Conservation (phyloP, 2,888 invertebrate species). For the Zaprionus obscuricornis region DNA sequence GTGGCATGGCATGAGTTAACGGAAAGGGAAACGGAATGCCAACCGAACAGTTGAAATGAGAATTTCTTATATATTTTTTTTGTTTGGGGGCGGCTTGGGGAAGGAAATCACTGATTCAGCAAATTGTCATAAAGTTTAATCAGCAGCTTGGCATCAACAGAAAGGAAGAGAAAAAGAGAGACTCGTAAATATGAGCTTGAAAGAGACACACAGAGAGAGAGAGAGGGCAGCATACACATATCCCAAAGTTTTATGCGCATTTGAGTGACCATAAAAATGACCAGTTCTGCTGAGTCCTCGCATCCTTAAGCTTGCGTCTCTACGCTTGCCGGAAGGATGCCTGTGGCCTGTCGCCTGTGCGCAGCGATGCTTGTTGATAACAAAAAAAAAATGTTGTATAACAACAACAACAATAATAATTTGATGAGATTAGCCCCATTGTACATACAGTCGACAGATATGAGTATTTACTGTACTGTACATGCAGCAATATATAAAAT, state of each 20-base stretch:
- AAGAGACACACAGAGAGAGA: conserved; percentile 24
- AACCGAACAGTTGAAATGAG: background rate
- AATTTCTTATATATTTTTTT: too few species aligned
- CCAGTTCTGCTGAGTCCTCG: conserved; percentile 32
- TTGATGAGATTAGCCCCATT: conserved; percentile 61
- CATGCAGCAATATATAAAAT: too few species aligned
- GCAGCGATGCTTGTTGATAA: conserved; percentile 62
- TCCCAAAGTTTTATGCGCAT: conserved; percentile 65
- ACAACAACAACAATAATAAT: too few species aligned
- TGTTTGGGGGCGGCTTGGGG: conserved; percentile 8
- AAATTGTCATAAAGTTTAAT: conserved; percentile 81
- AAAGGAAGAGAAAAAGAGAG: conserved; percentile 26
- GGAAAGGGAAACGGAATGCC: background rate
- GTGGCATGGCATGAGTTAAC: conserved; percentile 27
- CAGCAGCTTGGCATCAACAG: conserved; percentile 72
- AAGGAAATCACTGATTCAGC: conserved; percentile 73
- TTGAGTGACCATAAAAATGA: conserved; percentile 72
- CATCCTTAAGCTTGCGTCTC: conserved; percentile 1
- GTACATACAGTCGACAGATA: background rate
- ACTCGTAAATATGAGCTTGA: conserved; percentile 66
- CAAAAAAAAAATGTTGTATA: conserved; percentile 64
- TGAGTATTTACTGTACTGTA: conserved; percentile 8
- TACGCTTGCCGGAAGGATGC: conserved; percentile 18
- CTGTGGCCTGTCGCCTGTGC: conserved; percentile 32
- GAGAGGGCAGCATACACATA: conserved; percentile 17